Evolutionary conservation across 2,113 vertebrate genomes (phyloP).

Genomic region (Corydoras maculifer): DNA sequence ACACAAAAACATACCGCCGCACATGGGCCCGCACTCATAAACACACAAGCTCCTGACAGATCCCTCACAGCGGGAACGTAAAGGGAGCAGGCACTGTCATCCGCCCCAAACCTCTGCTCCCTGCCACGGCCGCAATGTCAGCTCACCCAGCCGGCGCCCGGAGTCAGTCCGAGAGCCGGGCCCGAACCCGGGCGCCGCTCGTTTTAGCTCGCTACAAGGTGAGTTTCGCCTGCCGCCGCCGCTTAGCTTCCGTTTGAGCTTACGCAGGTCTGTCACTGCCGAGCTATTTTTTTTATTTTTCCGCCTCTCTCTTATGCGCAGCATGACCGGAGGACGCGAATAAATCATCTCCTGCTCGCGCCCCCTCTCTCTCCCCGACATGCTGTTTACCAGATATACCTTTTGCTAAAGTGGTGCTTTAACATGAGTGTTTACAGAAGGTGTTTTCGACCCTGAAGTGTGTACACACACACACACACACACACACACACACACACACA

Average conservation of each 20-base stretch:
- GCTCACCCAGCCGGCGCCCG: conserved; percentile 17
- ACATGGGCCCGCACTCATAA: background rate
- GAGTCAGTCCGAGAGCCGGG: conserved; percentile 39
- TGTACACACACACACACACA: conserved; percentile 14
- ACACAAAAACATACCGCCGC: background rate
- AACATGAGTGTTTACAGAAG: conserved; percentile 55
- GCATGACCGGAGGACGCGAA: too few species aligned
- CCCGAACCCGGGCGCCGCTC: background rate
- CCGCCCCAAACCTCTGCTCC: conserved; percentile 29
- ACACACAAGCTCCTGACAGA: conserved; percentile 54
- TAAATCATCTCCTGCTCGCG: conserved; percentile 1
- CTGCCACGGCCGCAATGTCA: conserved; percentile 46
- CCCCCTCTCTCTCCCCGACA: conserved; percentile 42
- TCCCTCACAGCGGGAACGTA: conserved; percentile 59
- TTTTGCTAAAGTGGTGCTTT: conserved; percentile 53
- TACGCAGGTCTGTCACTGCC: conserved; percentile 55
- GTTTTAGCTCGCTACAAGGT: conserved; percentile 52
- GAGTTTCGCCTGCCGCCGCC: conserved; percentile 47
- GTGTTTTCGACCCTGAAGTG: conserved; percentile 38
- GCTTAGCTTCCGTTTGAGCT: conserved; percentile 49
- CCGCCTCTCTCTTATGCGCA: background rate
- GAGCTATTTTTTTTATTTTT: conserved; percentile 28
- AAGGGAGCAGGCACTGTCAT: conserved; percentile 15
- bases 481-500: conserved; percentile 12
- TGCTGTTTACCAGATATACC: conserved; percentile 44